phyloP scores from a whole-genome alignment of 2,113 vertebrate species.

The Bucco capensis region DNA sequence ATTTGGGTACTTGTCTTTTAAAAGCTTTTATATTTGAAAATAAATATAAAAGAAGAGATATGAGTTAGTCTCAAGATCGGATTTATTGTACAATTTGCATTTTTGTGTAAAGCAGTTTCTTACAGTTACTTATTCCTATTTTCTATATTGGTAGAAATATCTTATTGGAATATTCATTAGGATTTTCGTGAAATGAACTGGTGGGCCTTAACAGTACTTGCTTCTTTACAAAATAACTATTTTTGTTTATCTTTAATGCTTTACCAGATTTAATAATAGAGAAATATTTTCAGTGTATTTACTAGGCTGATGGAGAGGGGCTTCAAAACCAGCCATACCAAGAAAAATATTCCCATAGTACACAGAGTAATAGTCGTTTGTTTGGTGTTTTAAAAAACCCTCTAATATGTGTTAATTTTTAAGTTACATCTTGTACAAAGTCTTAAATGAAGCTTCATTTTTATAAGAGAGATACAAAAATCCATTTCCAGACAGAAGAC shows the following conservation, averaged over 20 bases:
- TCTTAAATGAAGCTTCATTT: not conserved
- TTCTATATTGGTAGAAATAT: not conserved
- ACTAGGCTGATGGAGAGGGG: slow-evolving; percentile 72
- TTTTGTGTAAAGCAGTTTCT: not conserved
- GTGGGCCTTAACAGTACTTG: slow-evolving; percentile 68
- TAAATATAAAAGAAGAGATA: not conserved
- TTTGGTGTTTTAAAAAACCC: not conserved
- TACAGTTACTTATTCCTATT: not conserved
- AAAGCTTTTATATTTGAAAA: not conserved
- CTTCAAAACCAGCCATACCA: slow-evolving; percentile 76
- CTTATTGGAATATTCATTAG: not conserved
- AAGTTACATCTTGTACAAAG: not conserved
- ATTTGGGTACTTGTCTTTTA: not conserved
- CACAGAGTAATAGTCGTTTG: slow-evolving; percentile 50
- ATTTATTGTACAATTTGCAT: not conserved
- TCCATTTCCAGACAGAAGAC: not conserved
- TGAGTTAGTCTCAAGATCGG: not conserved
- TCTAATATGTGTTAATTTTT: not conserved
- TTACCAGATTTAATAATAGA: not conserved
- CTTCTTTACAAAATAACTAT: slow-evolving; percentile 60
- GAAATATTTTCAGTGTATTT: slow-evolving; percentile 67
- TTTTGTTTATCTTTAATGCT: slow-evolving; percentile 3
- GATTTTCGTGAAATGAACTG: slow-evolving; percentile 10
- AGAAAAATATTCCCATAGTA: slow-evolving; percentile 76
- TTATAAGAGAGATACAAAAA: not conserved